Base-by-base conservation (phyloP, 2,797 vertebrate species). In the Argentina silus region DNA sequence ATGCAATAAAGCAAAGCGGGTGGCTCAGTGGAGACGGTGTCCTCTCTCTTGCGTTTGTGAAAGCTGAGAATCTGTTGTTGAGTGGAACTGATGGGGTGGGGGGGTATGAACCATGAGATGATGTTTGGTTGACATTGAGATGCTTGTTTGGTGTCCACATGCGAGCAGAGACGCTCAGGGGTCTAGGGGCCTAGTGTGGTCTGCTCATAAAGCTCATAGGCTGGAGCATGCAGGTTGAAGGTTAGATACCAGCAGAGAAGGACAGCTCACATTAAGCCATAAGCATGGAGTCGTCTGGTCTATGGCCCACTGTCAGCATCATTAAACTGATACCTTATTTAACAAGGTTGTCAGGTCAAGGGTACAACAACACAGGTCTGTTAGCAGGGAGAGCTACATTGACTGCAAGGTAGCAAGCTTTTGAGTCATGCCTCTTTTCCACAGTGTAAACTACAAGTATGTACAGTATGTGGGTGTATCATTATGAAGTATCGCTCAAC, bases 81-180 rank as follows among this genome's bases (percentile, higher is more conserved):
- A 3, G 19, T 50, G 21, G 64, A 66, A 14, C 44, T 65, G 44
- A 62, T 65, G 10, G 17, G 3, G 23, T 51, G 47, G 47, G 8
- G 19, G 19, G 21, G 27, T 67, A 14, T 42, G 5, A 53, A 27
- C 50, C 4, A 23, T 60, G 17, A 47, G 53, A n/a, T 17, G 53
- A 56, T 60, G 56, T 60, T 57, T 60, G 59, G 68, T 14, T 57
- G 56, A 60, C 43, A 45, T 59, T 45, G 55, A 70, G 68, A 70
- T 14, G 44, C 14, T 23, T 70, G 68, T 60, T 60, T 55, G 51
- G 23, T 7, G 17, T 48, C n/a, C 17, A 66, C 19, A 66, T 60
- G 61, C n/a, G 50, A 23, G 17, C 8, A 11, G 63, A 36, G 44
- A 48, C 21, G 19, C 44, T 64, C 3, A 14, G 19, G 19, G 17